phyloP scores from a whole-genome alignment of 2,888 invertebrate species.

The Pollenia labialis region DNA sequence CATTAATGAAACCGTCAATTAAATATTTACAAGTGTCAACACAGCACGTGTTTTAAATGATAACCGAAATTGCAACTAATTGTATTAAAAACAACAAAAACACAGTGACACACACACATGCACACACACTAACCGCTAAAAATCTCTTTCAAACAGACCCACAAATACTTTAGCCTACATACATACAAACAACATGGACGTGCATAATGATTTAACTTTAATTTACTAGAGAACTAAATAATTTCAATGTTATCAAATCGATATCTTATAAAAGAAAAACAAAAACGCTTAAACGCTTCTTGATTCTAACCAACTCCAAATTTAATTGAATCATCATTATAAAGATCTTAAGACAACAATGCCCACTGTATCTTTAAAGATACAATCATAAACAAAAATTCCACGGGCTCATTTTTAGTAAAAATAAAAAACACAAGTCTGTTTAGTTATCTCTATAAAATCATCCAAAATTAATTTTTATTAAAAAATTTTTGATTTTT shows the following conservation, averaged over 20 bases:
- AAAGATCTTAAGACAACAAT: too few species aligned
- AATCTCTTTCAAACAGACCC: not conserved
- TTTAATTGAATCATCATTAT: not conserved
- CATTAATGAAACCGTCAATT: conserved; percentile 73
- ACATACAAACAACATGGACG: not conserved
- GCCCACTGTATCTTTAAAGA: too few species aligned
- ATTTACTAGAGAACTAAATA: conserved; percentile 41
- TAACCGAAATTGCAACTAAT: conserved; percentile 74
- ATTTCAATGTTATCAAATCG: conserved; percentile 37
- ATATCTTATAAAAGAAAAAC: not conserved
- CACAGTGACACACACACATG: not conserved
- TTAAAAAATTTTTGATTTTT: too few species aligned
- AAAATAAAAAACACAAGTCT: too few species aligned
- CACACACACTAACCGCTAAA: not conserved
- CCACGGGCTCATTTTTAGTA: too few species aligned
- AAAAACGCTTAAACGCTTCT: not conserved
- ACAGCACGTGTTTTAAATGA: conserved; percentile 74
- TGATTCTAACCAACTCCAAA: not conserved
- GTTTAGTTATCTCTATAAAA: too few species aligned
- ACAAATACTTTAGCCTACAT: not conserved
- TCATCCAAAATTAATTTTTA: too few species aligned
- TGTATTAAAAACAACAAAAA: conserved; percentile 59
- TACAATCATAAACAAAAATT: too few species aligned
- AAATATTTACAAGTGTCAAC: conserved; percentile 74
- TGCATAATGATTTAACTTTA: conserved; percentile 66